A percentile compares a stretch with the other conserved stretches of the same genome.
phyloP scores from a whole-genome alignment of 1,140 invertebrate species.

The Platorchestia sp. region DNA sequence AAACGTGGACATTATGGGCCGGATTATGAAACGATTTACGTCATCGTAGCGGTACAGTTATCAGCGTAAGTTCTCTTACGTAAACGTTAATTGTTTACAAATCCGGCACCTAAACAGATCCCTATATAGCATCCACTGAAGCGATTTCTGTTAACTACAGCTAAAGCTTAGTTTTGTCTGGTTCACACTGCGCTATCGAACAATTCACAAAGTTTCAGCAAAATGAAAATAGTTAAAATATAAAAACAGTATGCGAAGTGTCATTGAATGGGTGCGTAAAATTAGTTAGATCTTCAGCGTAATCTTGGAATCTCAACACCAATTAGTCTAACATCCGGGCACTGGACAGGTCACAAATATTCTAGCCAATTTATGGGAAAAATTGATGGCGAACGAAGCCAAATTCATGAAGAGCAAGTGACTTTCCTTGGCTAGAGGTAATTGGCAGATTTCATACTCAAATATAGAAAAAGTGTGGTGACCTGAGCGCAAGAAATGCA shows the following conservation, averaged over 20 bases:
- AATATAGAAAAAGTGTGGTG: neutral
- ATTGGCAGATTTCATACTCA: neutral
- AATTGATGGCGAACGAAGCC: neutral
- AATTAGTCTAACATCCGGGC: neutral
- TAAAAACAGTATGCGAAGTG: no score
- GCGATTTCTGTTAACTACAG: neutral
- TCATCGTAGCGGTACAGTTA: no score
- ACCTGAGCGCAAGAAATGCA: no score
- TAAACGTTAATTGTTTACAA: no score
- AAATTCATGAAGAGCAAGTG: neutral
- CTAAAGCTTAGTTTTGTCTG: neutral
- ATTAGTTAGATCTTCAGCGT: neutral
- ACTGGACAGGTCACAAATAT: neutral
- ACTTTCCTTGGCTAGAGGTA: neutral
- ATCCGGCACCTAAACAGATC: no score
- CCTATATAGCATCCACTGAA: neutral
- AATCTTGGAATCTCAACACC: neutral
- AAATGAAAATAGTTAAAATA: no score
- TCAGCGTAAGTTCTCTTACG: no score
- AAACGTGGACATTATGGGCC: no score
- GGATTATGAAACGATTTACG: no score
- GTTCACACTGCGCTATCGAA: neutral
- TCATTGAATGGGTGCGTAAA: neutral
- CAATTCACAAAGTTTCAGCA: neutral
- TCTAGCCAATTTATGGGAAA: neutral